Evolutionary conservation across 2,888 invertebrate genomes (phyloP).

Genomic region (Parelbella ahira): DNA sequence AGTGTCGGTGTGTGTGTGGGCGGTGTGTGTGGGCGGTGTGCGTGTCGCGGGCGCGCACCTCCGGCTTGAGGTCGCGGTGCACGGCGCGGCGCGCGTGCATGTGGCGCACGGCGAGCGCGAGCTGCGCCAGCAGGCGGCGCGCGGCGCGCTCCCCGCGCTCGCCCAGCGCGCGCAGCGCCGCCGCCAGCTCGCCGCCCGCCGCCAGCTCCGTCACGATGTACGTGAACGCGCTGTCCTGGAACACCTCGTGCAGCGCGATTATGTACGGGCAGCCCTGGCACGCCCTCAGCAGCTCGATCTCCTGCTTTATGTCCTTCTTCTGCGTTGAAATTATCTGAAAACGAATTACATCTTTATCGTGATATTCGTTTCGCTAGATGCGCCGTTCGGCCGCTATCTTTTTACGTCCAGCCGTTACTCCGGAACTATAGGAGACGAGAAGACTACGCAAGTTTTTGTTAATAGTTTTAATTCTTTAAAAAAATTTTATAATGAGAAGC

Average conservation of each 20-base stretch:
- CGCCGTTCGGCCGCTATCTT: too few relatives aligned
- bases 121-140: conserved; percentile 88
- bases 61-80: conserved; percentile 97
- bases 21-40: too few relatives aligned
- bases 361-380: too few relatives aligned
- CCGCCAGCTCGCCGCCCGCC: conserved; percentile 88
- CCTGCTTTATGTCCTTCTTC: conserved; percentile 68
- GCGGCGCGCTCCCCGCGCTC: conserved; percentile 85
- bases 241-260: conserved; percentile 90
- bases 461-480: too few relatives aligned
- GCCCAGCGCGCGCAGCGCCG: conserved; percentile 77
- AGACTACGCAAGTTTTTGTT: too few relatives aligned
- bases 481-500: too few relatives aligned
- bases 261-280: conserved; percentile 96
- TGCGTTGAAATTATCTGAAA: conserved; percentile 70
- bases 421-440: too few relatives aligned
- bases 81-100: conserved; percentile 93
- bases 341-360: too few relatives aligned
- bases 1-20: too few relatives aligned
- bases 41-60: conserved; percentile 83
- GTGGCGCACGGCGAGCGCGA: conserved; percentile 90
- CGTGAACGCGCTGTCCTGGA: conserved; percentile 91
- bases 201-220: conserved; percentile 95
- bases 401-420: too few relatives aligned
- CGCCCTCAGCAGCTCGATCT: conserved; percentile 88